Base-by-base conservation (phyloP, 2,113 vertebrate genomes). In the Pachypanchax playfairii region DNA sequence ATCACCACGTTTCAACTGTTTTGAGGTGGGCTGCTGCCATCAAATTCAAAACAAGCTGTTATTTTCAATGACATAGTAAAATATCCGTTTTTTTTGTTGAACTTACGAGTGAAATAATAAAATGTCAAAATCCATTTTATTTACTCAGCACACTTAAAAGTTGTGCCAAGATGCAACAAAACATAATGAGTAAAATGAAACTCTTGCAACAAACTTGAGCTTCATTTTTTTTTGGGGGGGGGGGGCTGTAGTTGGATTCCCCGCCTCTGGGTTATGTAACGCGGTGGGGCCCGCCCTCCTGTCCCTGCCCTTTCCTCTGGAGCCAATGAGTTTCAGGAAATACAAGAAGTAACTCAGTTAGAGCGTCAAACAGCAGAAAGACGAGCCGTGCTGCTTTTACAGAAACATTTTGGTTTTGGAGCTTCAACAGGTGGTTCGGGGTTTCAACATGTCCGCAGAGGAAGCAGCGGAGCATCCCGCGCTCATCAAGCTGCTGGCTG, bases 401-500 rank as follows among this genome's bases (percentile, higher is more conserved):
- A 18, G 12, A 18, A 13, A 28, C 10, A 14, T 17, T 26, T 6
- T 14, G 5, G 3, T 7, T 20, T 22, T 8, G 17, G 22, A 38
- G 26, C 18, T 8, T 5, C 12, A 5, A 6, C n/a, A 48, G 44
- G 20, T 39, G 62, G 10, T 6, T 59, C 6, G 0, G 0, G 5
- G 2, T 24, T 0, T 13, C 5, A 65, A n/a, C 0, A 87, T 85
- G 83, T 62, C 73, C 6, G 21, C 29, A 0, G 48, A 43, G 8
- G 57, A 71, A 2, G 6, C 15, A 0, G 25, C 17, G 0, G 49
- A 56, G 0, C 60, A 60, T 22, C 70, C 91, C 1, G 47, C 70
- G 0, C 15, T 79, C 39, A 56, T 60, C 2, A 85, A 58, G 58
- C 55, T 94, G 0, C 53, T 92, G 2, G 94, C 95, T 0, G 95